Evolutionary conservation across 2,113 vertebrate genomes (phyloP), one percentile per base, ranked within the genome.

Genomic region (Collichthys lucidus): DNA sequence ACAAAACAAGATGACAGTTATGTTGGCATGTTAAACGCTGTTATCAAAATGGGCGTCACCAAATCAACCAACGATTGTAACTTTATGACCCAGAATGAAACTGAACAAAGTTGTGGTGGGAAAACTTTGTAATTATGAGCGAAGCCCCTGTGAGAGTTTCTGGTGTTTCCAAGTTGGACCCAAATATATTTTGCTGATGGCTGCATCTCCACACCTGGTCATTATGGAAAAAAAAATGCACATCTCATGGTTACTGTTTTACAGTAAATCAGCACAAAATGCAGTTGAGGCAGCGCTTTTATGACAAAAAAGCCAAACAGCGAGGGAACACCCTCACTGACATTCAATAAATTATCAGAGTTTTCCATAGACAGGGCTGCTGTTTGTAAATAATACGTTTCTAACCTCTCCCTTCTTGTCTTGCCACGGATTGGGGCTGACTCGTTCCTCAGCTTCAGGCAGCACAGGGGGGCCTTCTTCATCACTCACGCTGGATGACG

Each of bases 351-450:
- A 17, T 26, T 8, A n/a, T n/a, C 2, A 31, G 7, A 7, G 24
- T 47, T 50, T 60, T 22, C 12, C 15, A 17, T 11, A 64, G 24
- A 49, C 15, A 5, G 9, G 19, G 16, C 14, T 60, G n/a, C 22
- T 10, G 50, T 59, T 63, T 57, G 3, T 52, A 49, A 57, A 47
- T 1, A 11, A 46, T 5, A 19, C 31, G 5, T 24, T 74, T 11
- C 84, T 92, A 90, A 98, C 98, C 97, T 99, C 98, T 59, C 95
- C 96, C 84, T 95, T 97, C 90, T 96, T 96, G 84, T 99, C 98
- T 82, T 98, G 97, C 98, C 98, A 99, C 0, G 96, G 97, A 77
- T 96, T 97, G 52, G 97, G 98, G 88, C 98, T 99, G 89, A 97
- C 85, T 16, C 96, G 92, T 40, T 98, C 98, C 65, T 99, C 98